Conservation (phyloP, 1,140 invertebrate genomes). For the Panonychus citri region DNA sequence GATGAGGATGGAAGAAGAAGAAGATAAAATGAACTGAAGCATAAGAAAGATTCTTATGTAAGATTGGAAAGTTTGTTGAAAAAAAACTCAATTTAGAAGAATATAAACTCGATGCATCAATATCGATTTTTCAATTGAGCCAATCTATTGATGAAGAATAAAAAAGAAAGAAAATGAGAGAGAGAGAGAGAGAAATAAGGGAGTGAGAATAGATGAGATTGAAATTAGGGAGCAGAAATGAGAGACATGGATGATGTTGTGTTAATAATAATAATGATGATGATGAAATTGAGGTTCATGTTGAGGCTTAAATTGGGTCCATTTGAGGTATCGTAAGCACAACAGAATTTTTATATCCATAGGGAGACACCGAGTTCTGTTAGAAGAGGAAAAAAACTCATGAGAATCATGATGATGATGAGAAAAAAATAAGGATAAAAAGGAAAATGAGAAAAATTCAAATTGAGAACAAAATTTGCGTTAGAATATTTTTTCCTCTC, state of each 20-base stretch:
- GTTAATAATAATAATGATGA: not conserved
- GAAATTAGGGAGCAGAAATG: too few relatives aligned
- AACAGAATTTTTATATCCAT: not conserved
- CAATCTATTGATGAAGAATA: not conserved
- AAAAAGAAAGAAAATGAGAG: not conserved
- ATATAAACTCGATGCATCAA: not conserved
- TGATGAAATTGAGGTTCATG: not conserved
- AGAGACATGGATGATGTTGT: not conserved
- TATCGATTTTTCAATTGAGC: not conserved
- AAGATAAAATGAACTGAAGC: not conserved
- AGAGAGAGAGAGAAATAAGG: slow-evolving; percentile 1
- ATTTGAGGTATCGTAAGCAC: not conserved
- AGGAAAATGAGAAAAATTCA: too few relatives aligned
- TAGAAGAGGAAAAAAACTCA: too few relatives aligned
- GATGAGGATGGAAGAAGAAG: not conserved
- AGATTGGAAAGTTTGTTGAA: not conserved
- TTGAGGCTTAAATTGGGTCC: not conserved
- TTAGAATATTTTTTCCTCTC: too few relatives aligned
- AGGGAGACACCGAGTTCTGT: not conserved
- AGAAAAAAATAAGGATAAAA: too few relatives aligned
- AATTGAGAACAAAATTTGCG: too few relatives aligned
- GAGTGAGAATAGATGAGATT: too few relatives aligned
- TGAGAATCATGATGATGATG: too few relatives aligned
- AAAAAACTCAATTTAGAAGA: not conserved
- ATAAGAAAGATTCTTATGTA: not conserved